Evolutionary conservation across 2,888 invertebrate genomes (phyloP).

Genomic region (Acrocyrtus sp.): DNA sequence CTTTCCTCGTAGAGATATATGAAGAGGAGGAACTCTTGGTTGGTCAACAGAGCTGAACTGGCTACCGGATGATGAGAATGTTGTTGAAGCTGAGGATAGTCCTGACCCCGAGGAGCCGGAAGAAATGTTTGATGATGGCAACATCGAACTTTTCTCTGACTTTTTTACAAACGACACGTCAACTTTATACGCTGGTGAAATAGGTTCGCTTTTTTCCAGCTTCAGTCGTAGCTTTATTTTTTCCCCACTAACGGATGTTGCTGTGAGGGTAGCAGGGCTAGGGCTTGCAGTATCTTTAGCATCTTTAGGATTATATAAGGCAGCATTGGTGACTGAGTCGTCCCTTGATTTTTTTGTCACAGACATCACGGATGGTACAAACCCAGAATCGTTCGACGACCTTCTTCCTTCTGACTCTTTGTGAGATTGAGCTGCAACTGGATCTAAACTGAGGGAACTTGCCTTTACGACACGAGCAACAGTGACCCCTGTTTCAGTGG

Average conservation of each 20-base stretch:
- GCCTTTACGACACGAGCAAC: constrained; percentile 50
- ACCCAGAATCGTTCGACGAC: neutral
- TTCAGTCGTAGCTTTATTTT: constrained; percentile 86
- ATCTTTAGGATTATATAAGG: constrained; percentile 37
- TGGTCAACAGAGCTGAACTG: constrained; percentile 70
- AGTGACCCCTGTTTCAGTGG: constrained; percentile 50
- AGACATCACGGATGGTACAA: constrained; percentile 6
- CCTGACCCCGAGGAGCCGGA: neutral
- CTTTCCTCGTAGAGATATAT: constrained; percentile 85
- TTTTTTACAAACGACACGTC: constrained; percentile 79
- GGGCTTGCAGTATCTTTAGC: constrained; percentile 22
- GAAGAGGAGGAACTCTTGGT: constrained; percentile 86
- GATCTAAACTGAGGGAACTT: constrained; percentile 1
- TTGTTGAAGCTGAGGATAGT: neutral
- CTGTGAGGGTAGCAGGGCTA: constrained; percentile 34
- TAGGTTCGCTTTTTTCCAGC: constrained; percentile 82
- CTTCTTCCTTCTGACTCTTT: constrained; percentile 13
- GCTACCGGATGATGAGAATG: constrained; percentile 10
- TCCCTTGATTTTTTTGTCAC: constrained; percentile 34
- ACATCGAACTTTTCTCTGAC: constrained; percentile 57
- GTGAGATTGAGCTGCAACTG: constrained; percentile 19
- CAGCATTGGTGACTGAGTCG: constrained; percentile 33
- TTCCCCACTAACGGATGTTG: constrained; percentile 65
- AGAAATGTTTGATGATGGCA: constrained; percentile 7
- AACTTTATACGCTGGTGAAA: constrained; percentile 82